Percentiles rank a stretch among this genome's conserved stretches.
Evolutionary conservation across 2,888 invertebrate genomes (phyloP).

Genomic region (Amphipyra berbera): DNA sequence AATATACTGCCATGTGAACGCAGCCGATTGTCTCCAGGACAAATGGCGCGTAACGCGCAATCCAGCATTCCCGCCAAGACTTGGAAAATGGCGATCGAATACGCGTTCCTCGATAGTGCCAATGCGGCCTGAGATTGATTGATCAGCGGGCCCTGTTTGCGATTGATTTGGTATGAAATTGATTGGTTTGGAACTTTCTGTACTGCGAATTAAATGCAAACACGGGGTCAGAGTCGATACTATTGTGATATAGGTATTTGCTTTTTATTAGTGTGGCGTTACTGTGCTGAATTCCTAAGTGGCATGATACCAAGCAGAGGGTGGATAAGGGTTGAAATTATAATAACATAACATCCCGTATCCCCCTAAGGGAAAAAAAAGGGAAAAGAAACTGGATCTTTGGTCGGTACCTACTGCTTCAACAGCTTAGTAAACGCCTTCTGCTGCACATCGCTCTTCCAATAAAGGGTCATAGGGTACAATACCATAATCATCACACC

Average conservation of each 20-base stretch:
- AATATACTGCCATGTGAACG: not conserved
- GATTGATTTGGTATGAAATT: constrained; percentile 35
- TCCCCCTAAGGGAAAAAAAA: too few relatives aligned
- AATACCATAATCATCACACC: too few relatives aligned
- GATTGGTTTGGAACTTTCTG: constrained; percentile 24
- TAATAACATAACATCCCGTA: too few relatives aligned
- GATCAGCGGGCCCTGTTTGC: constrained; percentile 30
- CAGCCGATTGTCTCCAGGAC: not conserved
- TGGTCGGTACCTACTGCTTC: too few relatives aligned
- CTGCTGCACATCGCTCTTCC: too few relatives aligned
- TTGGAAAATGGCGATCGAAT: constrained; percentile 14
- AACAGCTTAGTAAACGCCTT: too few relatives aligned
- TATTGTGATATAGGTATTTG: not conserved
- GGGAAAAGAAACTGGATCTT: too few relatives aligned
- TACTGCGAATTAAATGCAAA: constrained; percentile 28
- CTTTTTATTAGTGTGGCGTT: too few relatives aligned
- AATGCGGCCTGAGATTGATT: constrained; percentile 34
- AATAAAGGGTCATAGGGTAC: too few relatives aligned
- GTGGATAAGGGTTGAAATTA: too few relatives aligned
- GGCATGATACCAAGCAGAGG: too few relatives aligned
- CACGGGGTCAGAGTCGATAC: not conserved
- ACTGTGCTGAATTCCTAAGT: too few relatives aligned
- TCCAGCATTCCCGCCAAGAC: constrained; percentile 15
- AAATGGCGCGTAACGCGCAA: constrained; percentile 20
- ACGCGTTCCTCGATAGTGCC: constrained; percentile 2